phyloP scores from a whole-genome alignment of 2,113 vertebrate species.

The Solea solea region DNA sequence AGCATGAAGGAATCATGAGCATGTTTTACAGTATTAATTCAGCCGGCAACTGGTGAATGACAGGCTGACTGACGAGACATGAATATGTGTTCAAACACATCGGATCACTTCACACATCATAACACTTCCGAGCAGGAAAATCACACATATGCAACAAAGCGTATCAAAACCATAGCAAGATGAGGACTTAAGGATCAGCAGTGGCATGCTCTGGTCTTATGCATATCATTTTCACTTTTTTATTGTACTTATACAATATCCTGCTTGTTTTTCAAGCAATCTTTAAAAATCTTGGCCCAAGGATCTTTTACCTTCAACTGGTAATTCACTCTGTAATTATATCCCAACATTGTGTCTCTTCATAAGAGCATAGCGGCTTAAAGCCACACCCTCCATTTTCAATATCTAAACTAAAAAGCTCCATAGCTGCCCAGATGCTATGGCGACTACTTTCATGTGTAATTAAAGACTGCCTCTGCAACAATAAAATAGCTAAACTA shows the following conservation, averaged over 20 bases:
- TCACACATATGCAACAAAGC: conserved; percentile 34
- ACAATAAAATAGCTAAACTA: neutral
- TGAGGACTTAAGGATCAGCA: conserved; percentile 1
- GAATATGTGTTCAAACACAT: conserved; percentile 26
- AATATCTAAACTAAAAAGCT: neutral
- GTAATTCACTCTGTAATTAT: neutral
- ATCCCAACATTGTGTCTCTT: neutral
- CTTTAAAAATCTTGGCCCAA: neutral
- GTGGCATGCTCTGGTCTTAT: neutral
- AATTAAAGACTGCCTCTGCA: conserved; percentile 48
- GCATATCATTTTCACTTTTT: neutral
- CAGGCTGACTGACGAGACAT: conserved; percentile 36
- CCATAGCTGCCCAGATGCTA: conserved; percentile 21
- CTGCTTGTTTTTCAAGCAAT: no score
- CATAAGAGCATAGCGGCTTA: neutral
- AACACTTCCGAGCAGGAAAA: conserved; percentile 23
- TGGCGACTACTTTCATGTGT: conserved; percentile 51
- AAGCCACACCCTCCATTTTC: conserved; percentile 1
- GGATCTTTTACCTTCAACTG: neutral
- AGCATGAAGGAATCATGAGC: conserved; percentile 38
- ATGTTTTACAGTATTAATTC: conserved; percentile 44
- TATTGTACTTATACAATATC: no score
- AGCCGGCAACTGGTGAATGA: conserved; percentile 33
- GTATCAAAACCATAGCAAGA: neutral
- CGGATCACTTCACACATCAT: conserved; percentile 18